Percentiles rank a stretch among this genome's conserved stretches.
Evolutionary conservation across 2,797 vertebrate species (phyloP).

Genomic region (Hydrocynus forskahlii): DNA sequence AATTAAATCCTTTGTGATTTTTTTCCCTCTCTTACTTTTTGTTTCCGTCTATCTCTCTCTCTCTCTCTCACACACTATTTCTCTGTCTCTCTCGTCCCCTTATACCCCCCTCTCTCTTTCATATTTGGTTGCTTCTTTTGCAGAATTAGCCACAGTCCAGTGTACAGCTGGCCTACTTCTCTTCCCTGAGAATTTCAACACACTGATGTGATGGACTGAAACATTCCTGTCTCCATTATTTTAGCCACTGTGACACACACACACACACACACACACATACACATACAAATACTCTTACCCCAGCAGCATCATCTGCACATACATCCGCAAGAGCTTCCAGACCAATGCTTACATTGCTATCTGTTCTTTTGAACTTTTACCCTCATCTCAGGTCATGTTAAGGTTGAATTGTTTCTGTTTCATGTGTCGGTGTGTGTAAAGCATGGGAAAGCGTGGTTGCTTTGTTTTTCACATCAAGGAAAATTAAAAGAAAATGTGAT

Average conservation of each 20-base stretch:
- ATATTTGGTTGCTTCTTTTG: not conserved
- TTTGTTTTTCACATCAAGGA: not conserved
- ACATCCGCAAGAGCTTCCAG: conserved; percentile 1
- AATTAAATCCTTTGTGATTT: conserved; percentile 20
- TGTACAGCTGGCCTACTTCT: conserved; percentile 45
- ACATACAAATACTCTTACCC: not conserved
- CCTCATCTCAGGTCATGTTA: not conserved
- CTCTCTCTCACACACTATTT: too few species aligned
- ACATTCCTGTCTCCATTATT: conserved; percentile 35
- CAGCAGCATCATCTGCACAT: not conserved
- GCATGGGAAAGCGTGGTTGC: conserved; percentile 14
- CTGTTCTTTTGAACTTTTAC: not conserved
- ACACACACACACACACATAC: not conserved
- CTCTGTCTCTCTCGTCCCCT: conserved; percentile 18
- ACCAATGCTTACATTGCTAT: too few species aligned
- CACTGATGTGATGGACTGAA: conserved; percentile 28
- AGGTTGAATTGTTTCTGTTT: not conserved
- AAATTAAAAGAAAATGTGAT: too few species aligned
- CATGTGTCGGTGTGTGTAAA: not conserved
- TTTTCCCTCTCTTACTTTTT: not conserved
- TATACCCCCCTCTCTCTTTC: not conserved
- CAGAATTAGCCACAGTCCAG: conserved; percentile 39
- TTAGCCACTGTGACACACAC: conserved; percentile 14
- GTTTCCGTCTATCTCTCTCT: too few species aligned
- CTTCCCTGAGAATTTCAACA: conserved; percentile 10